phyloP scores from a whole-genome alignment of 2,888 invertebrate genomes.

The Deilephila elpenor region DNA sequence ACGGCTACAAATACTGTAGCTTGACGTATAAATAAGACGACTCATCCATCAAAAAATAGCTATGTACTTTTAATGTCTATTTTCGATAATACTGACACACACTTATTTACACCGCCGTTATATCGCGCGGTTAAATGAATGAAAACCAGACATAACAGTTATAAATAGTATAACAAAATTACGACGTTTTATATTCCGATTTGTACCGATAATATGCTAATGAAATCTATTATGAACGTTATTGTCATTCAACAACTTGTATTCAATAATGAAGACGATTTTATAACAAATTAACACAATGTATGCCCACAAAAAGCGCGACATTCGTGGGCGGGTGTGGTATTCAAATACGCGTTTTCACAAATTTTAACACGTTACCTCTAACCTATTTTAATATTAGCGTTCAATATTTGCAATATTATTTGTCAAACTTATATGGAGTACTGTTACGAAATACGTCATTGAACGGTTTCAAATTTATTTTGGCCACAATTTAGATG shows the following conservation, averaged over 20 bases:
- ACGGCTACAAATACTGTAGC: too few species aligned
- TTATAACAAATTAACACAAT: conserved; percentile 27
- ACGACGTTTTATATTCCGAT: conserved; percentile 19
- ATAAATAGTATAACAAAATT: not conserved
- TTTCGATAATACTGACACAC: too few species aligned
- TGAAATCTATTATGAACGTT: conserved; percentile 23
- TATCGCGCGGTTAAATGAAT: not conserved
- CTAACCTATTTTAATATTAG: conserved; percentile 33
- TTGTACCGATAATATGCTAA: conserved; percentile 26
- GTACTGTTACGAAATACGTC: conserved; percentile 71
- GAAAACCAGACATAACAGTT: not conserved
- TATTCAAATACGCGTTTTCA: conserved; percentile 21
- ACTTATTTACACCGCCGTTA: too few species aligned
- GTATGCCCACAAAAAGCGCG: conserved; percentile 3
- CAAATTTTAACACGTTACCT: conserved; percentile 31
- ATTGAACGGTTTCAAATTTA: conserved; percentile 70
- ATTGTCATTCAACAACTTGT: conserved; percentile 28
- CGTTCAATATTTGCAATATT: conserved; percentile 37
- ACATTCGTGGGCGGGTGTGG: conserved; percentile 27
- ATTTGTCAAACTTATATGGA: conserved; percentile 53
- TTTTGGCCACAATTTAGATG: conserved; percentile 78
- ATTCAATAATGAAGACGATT: conserved; percentile 31
- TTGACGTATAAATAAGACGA: too few species aligned
- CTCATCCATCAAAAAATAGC: too few species aligned
- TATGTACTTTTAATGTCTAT: too few species aligned